phyloP scores from a whole-genome alignment of 2,888 invertebrate genomes.

The Embidobia sp. region DNA sequence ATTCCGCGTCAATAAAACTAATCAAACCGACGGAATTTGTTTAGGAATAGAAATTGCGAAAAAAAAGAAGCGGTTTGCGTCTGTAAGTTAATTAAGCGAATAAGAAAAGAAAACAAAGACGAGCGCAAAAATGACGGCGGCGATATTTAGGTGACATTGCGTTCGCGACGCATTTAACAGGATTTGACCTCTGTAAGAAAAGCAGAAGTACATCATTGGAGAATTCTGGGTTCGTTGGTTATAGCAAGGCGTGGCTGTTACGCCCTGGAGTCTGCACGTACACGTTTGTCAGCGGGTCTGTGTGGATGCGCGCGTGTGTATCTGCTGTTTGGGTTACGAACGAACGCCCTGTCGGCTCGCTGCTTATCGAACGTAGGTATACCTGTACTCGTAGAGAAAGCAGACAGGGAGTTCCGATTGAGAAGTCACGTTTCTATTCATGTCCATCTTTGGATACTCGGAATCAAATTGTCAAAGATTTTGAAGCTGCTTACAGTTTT shows the following conservation, averaged over 20 bases:
- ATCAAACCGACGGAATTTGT: no score
- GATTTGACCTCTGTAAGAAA: constrained; percentile 48
- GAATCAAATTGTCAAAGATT: constrained; percentile 50
- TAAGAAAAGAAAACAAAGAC: background rate
- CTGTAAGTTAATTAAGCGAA: no score
- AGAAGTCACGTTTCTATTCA: constrained; percentile 38
- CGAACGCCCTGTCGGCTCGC: constrained; percentile 42
- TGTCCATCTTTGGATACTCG: constrained; percentile 35
- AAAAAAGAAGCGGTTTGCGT: no score
- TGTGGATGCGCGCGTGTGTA: constrained; percentile 6
- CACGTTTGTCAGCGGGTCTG: background rate
- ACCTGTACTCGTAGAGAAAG: constrained; percentile 25
- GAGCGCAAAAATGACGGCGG: constrained; percentile 12
- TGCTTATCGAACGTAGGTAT: constrained; percentile 54
- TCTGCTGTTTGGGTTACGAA: constrained; percentile 49
- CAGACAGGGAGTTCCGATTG: constrained; percentile 40
- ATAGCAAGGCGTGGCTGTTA: constrained; percentile 40
- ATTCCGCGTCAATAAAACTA: no score
- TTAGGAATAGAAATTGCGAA: no score
- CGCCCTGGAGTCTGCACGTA: constrained; percentile 16
- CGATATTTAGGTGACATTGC: constrained; percentile 27
- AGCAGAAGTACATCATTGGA: constrained; percentile 40
- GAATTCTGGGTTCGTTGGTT: constrained; percentile 54
- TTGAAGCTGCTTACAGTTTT: constrained; percentile 15
- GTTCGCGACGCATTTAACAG: constrained; percentile 21